Base-by-base conservation (phyloP, 1,140 invertebrate species). In the Aphelenchoides avenae region DNA sequence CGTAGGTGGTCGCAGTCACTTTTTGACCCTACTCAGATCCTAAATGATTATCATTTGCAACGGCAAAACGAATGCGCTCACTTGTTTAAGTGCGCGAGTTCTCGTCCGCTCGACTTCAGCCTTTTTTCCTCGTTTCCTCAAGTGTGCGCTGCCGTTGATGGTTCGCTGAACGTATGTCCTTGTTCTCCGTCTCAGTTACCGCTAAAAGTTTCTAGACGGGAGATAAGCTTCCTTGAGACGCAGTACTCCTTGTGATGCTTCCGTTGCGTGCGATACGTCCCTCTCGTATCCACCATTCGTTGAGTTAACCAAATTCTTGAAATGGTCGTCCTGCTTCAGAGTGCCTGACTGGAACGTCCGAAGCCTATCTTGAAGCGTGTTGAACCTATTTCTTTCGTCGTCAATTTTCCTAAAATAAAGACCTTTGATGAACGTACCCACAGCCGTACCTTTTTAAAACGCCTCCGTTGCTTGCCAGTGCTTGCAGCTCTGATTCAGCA, bases 231-330 rank as follows among this genome's bases (percentile, higher is more conserved):
- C 50, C 50, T 53, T 18, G 1, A 52, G 5, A 4, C 48, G 50
- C n/a, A 52, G 44, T 52, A n/a, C n/a, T 56, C 56, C 18, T 52
- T 52, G 11, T 52, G 48, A 5, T 52, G 51, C 44, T 52, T 53
- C 56, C 56, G 50, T 11, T 53, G 44, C 11, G n/a, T n/a, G n/a
- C n/a, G n/a, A n/a, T n/a, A n/a, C n/a, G n/a, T n/a, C n/a, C n/a
- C n/a, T n/a, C n/a, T n/a, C n/a, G n/a, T n/a, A n/a, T n/a, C n/a
- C n/a, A n/a, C n/a, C n/a, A n/a, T n/a, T n/a, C n/a, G n/a, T n/a
- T n/a, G 50, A 52, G 20, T 52, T 52, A 42, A 52, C 56, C 46
- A 52, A 56, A 42, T 52, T 52, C 1, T 15, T 52, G 7, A 55
- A 52, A 52, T 52, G 50, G 56, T 52, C 50, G 6, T 52, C 50